A percentile compares a stretch with the other conserved stretches of the same genome.
Conservation (phyloP, 2,113 vertebrate species). For the Clarias macrocephalus region DNA sequence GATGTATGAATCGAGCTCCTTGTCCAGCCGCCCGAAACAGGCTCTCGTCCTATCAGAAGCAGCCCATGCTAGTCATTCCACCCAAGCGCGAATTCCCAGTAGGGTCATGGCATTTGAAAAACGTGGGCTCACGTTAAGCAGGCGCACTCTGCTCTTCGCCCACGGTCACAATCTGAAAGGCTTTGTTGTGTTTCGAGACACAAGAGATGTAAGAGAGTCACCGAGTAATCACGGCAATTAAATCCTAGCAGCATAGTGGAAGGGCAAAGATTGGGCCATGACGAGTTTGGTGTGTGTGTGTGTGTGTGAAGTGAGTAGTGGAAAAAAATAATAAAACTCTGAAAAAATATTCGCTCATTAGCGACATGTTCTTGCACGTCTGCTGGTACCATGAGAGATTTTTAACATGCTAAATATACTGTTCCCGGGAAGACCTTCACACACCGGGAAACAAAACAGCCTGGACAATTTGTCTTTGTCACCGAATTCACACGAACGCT, state of each 20-base stretch:
- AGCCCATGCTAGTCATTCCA: not conserved
- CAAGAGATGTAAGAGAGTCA: slow-evolving; percentile 10
- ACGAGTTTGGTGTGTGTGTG: not conserved
- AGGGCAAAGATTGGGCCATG: not conserved
- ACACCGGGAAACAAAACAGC: not conserved
- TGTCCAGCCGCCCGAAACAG: not conserved
- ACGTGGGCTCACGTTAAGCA: slow-evolving; percentile 30
- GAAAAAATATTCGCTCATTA: not conserved
- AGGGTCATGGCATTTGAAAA: slow-evolving; percentile 43
- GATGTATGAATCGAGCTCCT: slow-evolving; percentile 15
- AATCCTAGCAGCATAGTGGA: not conserved
- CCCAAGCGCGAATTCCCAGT: not conserved
- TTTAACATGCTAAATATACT: slow-evolving; percentile 1
- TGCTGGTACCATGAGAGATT: not conserved
- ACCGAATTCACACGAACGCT: not conserved
- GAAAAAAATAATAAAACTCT: not conserved
- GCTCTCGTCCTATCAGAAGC: not conserved
- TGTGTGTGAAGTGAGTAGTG: not conserved
- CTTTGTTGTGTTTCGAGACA: slow-evolving; percentile 36
- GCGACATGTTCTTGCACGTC: not conserved
- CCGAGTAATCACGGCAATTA: slow-evolving; percentile 6
- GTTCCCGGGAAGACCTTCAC: not conserved
- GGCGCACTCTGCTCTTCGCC: slow-evolving; percentile 17
- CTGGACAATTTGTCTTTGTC: slow-evolving; percentile 7
- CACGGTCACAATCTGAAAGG: not conserved